A percentile compares a stretch with the other conserved stretches of the same genome.
Evolutionary conservation across 92 coral and sea anemone genomes (phyloP).

Genomic region (Palythoa grandiflora): DNA sequence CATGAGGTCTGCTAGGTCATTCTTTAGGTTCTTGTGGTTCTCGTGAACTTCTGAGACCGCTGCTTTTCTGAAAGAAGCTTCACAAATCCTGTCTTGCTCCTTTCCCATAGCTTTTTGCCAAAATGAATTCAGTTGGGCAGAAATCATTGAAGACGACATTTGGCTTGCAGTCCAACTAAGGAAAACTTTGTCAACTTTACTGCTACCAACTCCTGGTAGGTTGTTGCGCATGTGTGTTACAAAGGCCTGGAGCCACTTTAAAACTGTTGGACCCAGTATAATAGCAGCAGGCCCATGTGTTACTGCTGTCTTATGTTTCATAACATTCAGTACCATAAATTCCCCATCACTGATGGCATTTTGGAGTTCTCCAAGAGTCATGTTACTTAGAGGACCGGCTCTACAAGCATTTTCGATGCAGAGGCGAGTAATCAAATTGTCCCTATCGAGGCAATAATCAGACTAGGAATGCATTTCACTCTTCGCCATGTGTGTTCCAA

Average conservation of each 20-base stretch:
- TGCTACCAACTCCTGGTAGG: conserved; percentile 43
- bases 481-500: conserved; percentile 46
- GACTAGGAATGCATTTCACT: conserved; percentile 30
- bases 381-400: conserved; percentile 47
- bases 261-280: conserved; percentile 38
- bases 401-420: conserved; percentile 66
- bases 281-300: conserved; percentile 44
- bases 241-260: conserved; percentile 44
- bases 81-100: conserved; percentile 24
- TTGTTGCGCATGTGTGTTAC: conserved; percentile 37
- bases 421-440: conserved; percentile 32
- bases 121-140: conserved; percentile 57
- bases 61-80: conserved; percentile 64
- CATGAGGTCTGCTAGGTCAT: conserved; percentile 63
- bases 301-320: conserved; percentile 38
- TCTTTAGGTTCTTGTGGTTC: conserved; percentile 53
- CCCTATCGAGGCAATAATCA: too few relatives aligned
- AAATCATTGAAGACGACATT: conserved; percentile 63
- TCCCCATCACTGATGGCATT: conserved; percentile 21
- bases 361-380: conserved; percentile 32
- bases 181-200: conserved; percentile 46
- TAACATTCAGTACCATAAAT: conserved; percentile 19
- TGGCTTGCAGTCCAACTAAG: conserved; percentile 52
- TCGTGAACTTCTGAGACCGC: conserved; percentile 60
- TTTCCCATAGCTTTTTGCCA: conserved; percentile 58